Evolutionary conservation across 2,888 invertebrate genomes (phyloP), one percentile per base, ranked within the genome.

Genomic region (Dorcus parallelipipedus): DNA sequence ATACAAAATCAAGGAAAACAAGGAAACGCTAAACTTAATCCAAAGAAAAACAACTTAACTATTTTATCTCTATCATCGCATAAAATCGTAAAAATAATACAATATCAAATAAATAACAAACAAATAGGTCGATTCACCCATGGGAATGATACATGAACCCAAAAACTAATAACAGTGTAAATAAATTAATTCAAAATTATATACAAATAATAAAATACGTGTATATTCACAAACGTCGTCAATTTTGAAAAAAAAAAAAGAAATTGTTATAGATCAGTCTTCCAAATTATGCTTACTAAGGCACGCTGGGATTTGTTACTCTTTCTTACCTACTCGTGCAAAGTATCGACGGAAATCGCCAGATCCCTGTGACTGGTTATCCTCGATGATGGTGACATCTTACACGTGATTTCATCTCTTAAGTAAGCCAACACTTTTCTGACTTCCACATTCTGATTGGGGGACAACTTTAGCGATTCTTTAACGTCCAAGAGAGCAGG

Each of bases 401-500:
- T 79, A 61, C 82, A 82, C 65, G 84, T 73, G 53, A 90, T 86
- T 72, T 93, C 92, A 59, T 92, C 92, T 67, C 87, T 86, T 3
- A 93, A 79, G 9, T 88, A 83, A 49, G 85, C 82, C n/a, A 93
- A 79, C 3, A 93, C 88, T 61, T 89, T 83, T 50, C 87, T 83
- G 39, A 92, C 86, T 68, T 92, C 89, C 8, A 84, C 76, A 70
- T 89, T 91, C 60, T 85, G 85, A 10, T 86, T 79, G 0, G 92
- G 92, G 0, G 90, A 88, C 10, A 90, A 78, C 38, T 86, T 79
- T 26, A 93, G 75, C 0, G 96, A 95, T 73, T 93, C 87, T 66
- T 89, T 85, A 9, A 95, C 88, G 74, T 96, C 95, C 1, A 85
- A 83, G 17, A 95, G 79, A 0, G 95, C 94, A 52, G 83, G 81